Evolutionary conservation across 2,797 vertebrate genomes (phyloP), one percentile per base, ranked within the genome.

Genomic region (Enoplosus armatus): DNA sequence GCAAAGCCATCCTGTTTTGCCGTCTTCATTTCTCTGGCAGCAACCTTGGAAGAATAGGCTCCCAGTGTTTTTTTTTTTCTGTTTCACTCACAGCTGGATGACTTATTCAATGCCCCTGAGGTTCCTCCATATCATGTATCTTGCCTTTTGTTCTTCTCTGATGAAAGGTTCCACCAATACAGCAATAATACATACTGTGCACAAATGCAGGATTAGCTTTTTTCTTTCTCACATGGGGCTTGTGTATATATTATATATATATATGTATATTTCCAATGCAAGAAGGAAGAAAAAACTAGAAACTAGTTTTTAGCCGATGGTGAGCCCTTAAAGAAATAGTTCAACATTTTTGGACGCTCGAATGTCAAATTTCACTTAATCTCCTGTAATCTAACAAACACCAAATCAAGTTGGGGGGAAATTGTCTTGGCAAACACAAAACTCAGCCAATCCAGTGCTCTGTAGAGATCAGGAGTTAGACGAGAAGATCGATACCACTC

Each of bases 11-110:
- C 69, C 66, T 75, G 43, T 79, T 79, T 75, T 63, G 39, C 51
- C 9, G 24, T 70, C 63, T 66, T 55, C 62, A 31, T 65, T 75
- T 85, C 64, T 64, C 41, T 27, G 27, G 65, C 73, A 18, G 66
- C 33, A 78, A 66, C 75, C 67, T 65, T 74, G 66, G 15, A 74
- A 67, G 51, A 80, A 68, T 16, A 77, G 70, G 41, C 56, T 29
- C 35, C 2, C 45, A 26, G 29, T 39, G 35, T 35, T 50, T 39
- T 72, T 79, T 78, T 65, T 15, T 63, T 70, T 69, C 70, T 26
- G 50, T 39, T 83, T 69, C 55, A 31, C 35, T 75, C 62, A 27
- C 80, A 80, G 67, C 74, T 60, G 60, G 62, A 84, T 79, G 66
- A 66, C 75, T 85, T 72, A 72, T 72, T 78, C 60, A 78, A 41